Conservation (phyloP, 2,888 invertebrate genomes). For the Willowsia nigromaculata region DNA sequence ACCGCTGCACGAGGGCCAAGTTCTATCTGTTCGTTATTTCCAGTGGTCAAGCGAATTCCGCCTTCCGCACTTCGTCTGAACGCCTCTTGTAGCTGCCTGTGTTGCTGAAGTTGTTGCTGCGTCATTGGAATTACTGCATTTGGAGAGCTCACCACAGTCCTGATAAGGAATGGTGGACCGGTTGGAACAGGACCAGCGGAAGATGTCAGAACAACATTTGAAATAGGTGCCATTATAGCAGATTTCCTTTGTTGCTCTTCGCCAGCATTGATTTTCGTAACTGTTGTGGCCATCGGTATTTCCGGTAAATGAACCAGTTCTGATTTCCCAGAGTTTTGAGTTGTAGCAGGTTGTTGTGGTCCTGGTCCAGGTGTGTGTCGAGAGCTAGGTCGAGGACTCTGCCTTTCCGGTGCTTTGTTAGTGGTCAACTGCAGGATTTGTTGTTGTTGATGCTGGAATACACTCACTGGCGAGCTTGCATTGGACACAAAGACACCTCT, state of each 20-base stretch:
- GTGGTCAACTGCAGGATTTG: slow-evolving; percentile 64
- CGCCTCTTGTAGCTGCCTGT: slow-evolving; percentile 73
- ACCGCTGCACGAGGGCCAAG: slow-evolving; percentile 60
- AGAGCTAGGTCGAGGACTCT: slow-evolving; percentile 54
- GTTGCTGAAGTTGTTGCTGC: slow-evolving; percentile 76
- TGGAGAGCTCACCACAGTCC: slow-evolving; percentile 80
- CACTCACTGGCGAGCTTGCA: not conserved
- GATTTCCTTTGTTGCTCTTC: slow-evolving; percentile 74
- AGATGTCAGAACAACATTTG: slow-evolving; percentile 80
- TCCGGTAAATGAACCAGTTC: slow-evolving; percentile 76
- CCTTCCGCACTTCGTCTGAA: slow-evolving; percentile 74
- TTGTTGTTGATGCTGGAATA: slow-evolving; percentile 66
- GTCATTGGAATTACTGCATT: slow-evolving; percentile 77
- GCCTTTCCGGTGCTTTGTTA: slow-evolving; percentile 61
- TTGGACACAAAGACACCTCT: slow-evolving; percentile 53
- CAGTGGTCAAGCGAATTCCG: slow-evolving; percentile 58
- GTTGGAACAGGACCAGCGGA: slow-evolving; percentile 71
- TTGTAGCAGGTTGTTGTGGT: slow-evolving; percentile 39
- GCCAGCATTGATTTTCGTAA: slow-evolving; percentile 77
- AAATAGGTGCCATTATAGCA: slow-evolving; percentile 74
- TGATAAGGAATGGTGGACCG: slow-evolving; percentile 76
- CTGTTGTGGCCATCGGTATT: slow-evolving; percentile 78
- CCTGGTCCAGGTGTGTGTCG: slow-evolving; percentile 55
- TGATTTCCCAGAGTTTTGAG: slow-evolving; percentile 61
- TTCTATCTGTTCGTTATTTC: slow-evolving; percentile 69